A percentile compares a stretch with the other conserved stretches of the same genome.
phyloP scores from a whole-genome alignment of 2,113 vertebrate genomes.

The Geococcyx californianus region DNA sequence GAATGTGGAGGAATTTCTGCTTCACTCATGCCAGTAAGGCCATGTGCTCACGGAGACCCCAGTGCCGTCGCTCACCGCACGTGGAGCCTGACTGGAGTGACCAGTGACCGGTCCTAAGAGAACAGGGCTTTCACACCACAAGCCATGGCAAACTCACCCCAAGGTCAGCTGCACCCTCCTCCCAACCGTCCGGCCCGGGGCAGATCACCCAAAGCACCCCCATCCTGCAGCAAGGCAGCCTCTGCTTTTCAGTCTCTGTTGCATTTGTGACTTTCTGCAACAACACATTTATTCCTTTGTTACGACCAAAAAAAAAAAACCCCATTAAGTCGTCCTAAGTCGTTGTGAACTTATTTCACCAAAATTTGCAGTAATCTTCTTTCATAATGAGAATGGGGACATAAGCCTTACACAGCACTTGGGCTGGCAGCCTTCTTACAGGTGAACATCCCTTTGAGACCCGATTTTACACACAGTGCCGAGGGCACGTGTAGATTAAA shows the following conservation, averaged over 20 bases:
- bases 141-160: not conserved
- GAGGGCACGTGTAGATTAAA: not conserved
- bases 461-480: not conserved
- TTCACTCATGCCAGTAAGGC: not conserved
- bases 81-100: not conserved
- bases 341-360: not conserved
- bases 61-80: too few species aligned
- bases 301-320: rapidly evolving
- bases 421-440: not conserved
- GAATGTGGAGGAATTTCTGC: not conserved
- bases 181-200: rapidly evolving
- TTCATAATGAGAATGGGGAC: not conserved
- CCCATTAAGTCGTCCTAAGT: too few species aligned
- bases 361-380: not conserved
- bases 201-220: not conserved
- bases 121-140: not conserved
- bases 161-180: not conserved
- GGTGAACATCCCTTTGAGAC: not conserved
- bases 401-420: not conserved
- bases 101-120: too few species aligned
- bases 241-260: not conserved
- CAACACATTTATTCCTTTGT: not conserved
- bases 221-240: not conserved
- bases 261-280: not conserved
- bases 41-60: not conserved